These are phyloP conservation scores for Ellobium chinense DNA, from an alignment of 2,888 invertebrate species.

Conservation along the genomic window DNA sequence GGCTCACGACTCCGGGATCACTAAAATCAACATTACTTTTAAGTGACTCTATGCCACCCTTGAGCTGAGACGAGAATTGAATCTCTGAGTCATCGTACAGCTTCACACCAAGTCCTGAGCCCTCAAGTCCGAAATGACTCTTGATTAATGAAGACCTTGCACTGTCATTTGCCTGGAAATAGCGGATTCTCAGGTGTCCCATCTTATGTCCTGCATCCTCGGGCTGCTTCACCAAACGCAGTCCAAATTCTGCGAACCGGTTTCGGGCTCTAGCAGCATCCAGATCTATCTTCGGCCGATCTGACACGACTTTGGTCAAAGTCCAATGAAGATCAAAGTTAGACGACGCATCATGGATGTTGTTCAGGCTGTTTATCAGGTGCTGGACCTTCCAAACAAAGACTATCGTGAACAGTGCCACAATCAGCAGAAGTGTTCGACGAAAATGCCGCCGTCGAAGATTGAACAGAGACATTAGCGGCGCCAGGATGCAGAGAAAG, in stretches of 20 bases:
- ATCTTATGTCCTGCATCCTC: neutral
- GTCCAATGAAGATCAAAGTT: neutral
- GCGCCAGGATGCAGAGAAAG: no score
- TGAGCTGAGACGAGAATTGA: neutral
- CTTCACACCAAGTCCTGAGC: no score
- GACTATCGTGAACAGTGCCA: neutral
- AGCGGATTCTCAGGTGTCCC: neutral
- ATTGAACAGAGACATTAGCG: neutral
- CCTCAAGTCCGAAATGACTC: neutral
- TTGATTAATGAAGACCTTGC: neutral
- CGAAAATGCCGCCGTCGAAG: neutral
- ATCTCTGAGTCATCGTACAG: neutral
- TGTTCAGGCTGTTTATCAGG: neutral
- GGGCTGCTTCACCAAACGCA: neutral
- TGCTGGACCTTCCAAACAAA: neutral
- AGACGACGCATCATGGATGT: neutral
- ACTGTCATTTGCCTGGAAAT: neutral
- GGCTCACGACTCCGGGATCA: neutral
- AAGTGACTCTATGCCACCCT: neutral
- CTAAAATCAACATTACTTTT: no score
- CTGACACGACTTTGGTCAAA: neutral
- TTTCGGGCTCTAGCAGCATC: neutral
- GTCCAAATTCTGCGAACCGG: slow-evolving; percentile 7
- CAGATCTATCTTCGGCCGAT: neutral
- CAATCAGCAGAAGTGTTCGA: neutral